Base-by-base conservation (phyloP, 2,797 vertebrate genomes). In the Staurois parvus region DNA sequence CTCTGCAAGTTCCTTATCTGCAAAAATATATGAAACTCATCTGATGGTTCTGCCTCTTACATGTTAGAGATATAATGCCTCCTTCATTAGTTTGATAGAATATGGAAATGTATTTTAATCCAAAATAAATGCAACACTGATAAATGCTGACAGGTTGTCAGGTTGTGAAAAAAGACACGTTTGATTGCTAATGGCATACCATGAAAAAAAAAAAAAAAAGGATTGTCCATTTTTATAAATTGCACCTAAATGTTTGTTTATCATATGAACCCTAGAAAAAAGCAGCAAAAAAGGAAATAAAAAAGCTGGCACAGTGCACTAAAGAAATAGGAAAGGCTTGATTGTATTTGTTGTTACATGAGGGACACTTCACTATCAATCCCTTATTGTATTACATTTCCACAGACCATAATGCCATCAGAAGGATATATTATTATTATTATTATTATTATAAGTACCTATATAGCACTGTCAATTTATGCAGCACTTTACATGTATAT, bases 1-100 rank as follows among this genome's bases (percentile, higher is more conserved):
- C 67, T 77, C 37, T 77, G 67, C 48, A 70, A 81, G 72, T 70
- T 81, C 34, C 72, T 64, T 76, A 66, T 77, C 73, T 79, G 19
- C 15, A 48, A 67, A 48, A 45, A 79, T 67, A 85, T 74, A 74
- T 75, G 32, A 42, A 77, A 77, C 24, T 28, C 52, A 37, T 32
- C 64, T 34, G 62, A 75, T 75, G 72, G 72, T 76, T 37, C 29
- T 77, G 1, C 37, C 21, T 79, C 24, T 76, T 26, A 59, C 34
- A 40, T 70, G 29, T 76, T 84, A 68, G 69, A 24, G 19, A 73
- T 76, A 19, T 75, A 52, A 75, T 48, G 26, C 26, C 21, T 59
- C 21, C 52, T n/a, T 59, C 52, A 56, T 56, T 56, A 24, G 21
- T 56, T 56, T 24, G 0, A 59, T 34, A 9, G 30, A 72, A 32